Percentiles rank a stretch among this genome's conserved stretches.
These are phyloP conservation scores for Mactra quadrangularis DNA, from an alignment of 1,140 invertebrate species.

Conservation along the genomic window DNA sequence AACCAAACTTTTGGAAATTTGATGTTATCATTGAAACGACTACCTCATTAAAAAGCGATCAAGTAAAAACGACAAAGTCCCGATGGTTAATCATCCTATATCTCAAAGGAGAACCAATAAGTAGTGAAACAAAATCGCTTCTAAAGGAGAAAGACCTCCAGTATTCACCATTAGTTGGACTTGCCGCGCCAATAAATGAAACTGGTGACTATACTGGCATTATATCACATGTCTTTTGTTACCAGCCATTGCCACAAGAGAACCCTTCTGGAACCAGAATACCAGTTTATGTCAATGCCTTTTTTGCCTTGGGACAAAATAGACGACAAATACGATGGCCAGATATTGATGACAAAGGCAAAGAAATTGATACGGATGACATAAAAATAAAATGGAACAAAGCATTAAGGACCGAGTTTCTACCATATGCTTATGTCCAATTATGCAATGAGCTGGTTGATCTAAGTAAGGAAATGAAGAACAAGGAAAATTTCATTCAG, in stretches of 20 bases:
- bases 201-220: background rate
- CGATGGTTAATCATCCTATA: slow-evolving; percentile 37
- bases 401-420: slow-evolving; percentile 1
- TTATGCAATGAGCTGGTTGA: background rate
- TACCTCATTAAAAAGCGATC: background rate
- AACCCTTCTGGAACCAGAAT: background rate
- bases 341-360: background rate
- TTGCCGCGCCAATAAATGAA: slow-evolving; percentile 55
- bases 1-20: background rate
- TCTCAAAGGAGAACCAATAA: slow-evolving; percentile 41
- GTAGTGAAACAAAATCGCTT: slow-evolving; percentile 2
- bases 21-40: background rate
- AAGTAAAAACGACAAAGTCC: background rate
- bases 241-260: slow-evolving; percentile 29
- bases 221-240: background rate
- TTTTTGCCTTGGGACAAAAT: slow-evolving; percentile 20
- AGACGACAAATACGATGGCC: slow-evolving; percentile 12
- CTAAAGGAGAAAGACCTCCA: slow-evolving; percentile 29
- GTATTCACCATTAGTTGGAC: slow-evolving; percentile 69
- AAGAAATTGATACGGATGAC: background rate
- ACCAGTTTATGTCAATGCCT: slow-evolving; percentile 2
- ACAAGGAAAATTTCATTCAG: background rate
- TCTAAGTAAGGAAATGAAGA: background rate
- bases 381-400: slow-evolving; percentile 27
- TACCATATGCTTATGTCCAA: background rate